A percentile compares a stretch with the other conserved stretches of the same genome.
Evolutionary conservation across 2,888 invertebrate genomes (phyloP).

Genomic region (Vanessa cardui): DNA sequence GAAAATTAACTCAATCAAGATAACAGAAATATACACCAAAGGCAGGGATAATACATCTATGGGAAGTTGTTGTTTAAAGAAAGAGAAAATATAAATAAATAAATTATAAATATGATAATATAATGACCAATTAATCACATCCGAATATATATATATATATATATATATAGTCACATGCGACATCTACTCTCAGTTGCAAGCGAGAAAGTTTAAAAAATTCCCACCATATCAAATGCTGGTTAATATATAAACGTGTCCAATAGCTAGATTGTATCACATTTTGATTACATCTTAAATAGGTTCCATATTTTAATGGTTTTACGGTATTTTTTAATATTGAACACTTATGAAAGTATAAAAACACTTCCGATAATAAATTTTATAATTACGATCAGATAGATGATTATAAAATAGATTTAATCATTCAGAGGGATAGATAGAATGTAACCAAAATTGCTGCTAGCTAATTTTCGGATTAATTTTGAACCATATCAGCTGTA

Average conservation of each 20-base stretch:
- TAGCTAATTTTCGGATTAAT: conserved; percentile 21
- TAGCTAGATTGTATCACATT: conserved; percentile 35
- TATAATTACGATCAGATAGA: not conserved
- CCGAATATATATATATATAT: too few relatives aligned
- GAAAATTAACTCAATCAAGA: too few relatives aligned
- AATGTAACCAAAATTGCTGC: conserved; percentile 12
- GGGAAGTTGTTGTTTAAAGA: too few relatives aligned
- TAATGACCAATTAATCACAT: not conserved
- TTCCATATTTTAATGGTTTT: conserved; percentile 25
- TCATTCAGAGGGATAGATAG: not conserved
- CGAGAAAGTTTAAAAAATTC: conserved; percentile 30
- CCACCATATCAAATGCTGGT: conserved; percentile 33
- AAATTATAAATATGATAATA: too few relatives aligned
- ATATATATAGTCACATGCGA: not conserved
- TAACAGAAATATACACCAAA: too few relatives aligned
- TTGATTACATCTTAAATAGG: conserved; percentile 26
- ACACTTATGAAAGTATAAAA: not conserved
- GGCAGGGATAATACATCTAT: too few relatives aligned
- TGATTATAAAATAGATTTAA: not conserved
- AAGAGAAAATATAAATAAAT: too few relatives aligned
- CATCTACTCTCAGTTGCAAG: conserved; percentile 10
- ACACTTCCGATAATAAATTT: too few relatives aligned
- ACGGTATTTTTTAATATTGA: not conserved
- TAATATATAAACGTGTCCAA: conserved; percentile 32
- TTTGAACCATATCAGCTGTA: conserved; percentile 16